These are phyloP conservation scores for Paragorgia papillata DNA, from an alignment of 92 coral and sea anemone genomes.

Conservation along the genomic window DNA sequence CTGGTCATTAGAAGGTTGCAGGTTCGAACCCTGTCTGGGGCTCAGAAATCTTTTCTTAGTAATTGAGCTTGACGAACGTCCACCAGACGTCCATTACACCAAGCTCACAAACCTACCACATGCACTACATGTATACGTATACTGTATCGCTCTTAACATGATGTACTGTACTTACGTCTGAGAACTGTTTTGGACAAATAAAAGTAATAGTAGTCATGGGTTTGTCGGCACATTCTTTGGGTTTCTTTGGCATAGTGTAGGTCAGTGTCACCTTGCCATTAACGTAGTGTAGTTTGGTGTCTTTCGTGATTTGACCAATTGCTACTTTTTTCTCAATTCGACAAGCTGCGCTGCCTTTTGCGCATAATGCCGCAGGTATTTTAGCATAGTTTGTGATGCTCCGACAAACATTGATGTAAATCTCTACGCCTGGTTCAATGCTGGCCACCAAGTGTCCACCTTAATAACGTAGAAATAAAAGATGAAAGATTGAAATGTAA, in stretches of 20 bases:
- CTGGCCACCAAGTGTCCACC: slow-evolving; percentile 90
- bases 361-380: background rate
- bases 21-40: no score
- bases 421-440: slow-evolving; percentile 55
- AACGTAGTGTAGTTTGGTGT: background rate
- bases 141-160: no score
- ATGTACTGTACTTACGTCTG: slow-evolving; percentile 28
- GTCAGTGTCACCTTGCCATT: slow-evolving; percentile 45
- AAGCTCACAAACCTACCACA: no score
- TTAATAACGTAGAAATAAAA: slow-evolving; percentile 2
- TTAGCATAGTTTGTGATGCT: slow-evolving; percentile 66
- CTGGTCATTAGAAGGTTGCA: no score
- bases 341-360: slow-evolving; percentile 60
- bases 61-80: no score
- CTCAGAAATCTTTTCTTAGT: no score
- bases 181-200: slow-evolving; percentile 66
- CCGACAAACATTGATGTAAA: slow-evolving; percentile 86
- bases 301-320: slow-evolving; percentile 30
- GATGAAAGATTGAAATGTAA: no score
- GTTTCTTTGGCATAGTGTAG: slow-evolving; percentile 47
- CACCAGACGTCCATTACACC: no score
- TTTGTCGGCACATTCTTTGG: slow-evolving; percentile 27
- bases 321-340: slow-evolving; percentile 42
- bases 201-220: slow-evolving; percentile 70
- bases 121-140: no score